A percentile compares a stretch with the other conserved stretches of the same genome.
phyloP scores from a whole-genome alignment of 2,888 invertebrate species.

The Digitonthophagus gazella region DNA sequence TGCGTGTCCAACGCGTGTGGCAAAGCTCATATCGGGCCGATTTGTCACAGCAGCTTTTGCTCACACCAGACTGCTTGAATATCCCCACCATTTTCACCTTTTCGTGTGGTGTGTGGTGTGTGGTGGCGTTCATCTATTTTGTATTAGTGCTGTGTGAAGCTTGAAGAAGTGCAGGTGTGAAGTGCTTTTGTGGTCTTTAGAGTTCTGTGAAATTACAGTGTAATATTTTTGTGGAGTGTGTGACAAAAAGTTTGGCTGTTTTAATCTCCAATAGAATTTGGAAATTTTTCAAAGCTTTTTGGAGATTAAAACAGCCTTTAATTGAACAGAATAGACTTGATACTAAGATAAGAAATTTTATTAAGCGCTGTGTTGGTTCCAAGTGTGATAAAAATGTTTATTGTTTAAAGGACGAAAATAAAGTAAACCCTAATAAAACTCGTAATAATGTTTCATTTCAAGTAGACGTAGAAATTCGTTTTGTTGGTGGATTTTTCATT shows the following conservation, averaged over 20 bases:
- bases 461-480: too few relatives aligned
- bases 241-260: conserved; percentile 20
- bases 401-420: background rate
- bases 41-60: conserved; percentile 2
- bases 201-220: conserved; percentile 16
- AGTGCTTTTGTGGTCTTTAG: background rate
- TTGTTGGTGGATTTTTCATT: too few relatives aligned
- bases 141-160: conserved; percentile 2
- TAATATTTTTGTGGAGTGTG: background rate
- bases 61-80: conserved; percentile 13
- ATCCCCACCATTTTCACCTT: conserved; percentile 4
- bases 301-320: conserved; percentile 24
- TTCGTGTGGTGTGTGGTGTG: background rate
- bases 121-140: conserved; percentile 3
- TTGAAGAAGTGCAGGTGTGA: background rate
- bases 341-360: background rate
- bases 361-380: conserved; percentile 12
- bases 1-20: conserved; percentile 15
- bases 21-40: conserved; percentile 1
- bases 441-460: conserved; percentile 5
- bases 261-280: conserved; percentile 15
- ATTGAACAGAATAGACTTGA: conserved; percentile 24
- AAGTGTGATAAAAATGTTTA: background rate
- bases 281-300: conserved; percentile 2
- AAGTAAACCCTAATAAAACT: background rate